phyloP scores from a whole-genome alignment of 2,888 invertebrate species.

The Euclidia mi region DNA sequence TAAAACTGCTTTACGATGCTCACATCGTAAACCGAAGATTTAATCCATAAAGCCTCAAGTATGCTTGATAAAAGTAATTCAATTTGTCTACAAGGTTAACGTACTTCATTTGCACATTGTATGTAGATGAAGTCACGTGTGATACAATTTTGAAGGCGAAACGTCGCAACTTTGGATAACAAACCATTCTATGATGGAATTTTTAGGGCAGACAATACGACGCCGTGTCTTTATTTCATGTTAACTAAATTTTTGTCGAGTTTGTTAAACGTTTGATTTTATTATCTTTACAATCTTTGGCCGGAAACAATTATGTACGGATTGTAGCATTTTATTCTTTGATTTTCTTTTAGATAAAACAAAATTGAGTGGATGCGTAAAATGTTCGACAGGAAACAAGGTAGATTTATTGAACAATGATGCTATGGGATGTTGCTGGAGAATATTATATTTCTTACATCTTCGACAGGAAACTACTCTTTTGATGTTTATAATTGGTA shows the following conservation, averaged over 20 bases:
- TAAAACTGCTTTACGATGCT: slow-evolving; percentile 6
- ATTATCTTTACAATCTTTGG: slow-evolving; percentile 35
- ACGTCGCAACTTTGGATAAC: slow-evolving; percentile 48
- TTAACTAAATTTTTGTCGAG: slow-evolving; percentile 45
- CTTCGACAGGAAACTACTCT: too few relatives aligned
- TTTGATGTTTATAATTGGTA: too few relatives aligned
- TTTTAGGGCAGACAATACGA: slow-evolving; percentile 58
- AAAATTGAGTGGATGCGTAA: too few relatives aligned
- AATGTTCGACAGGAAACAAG: too few relatives aligned
- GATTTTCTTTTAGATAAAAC: slow-evolving; percentile 1
- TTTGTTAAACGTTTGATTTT: slow-evolving; percentile 40
- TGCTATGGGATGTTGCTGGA: too few relatives aligned
- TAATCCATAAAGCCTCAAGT: slow-evolving; percentile 26
- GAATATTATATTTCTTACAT: too few relatives aligned
- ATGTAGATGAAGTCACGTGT: slow-evolving; percentile 25
- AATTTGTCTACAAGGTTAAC: slow-evolving; percentile 58
- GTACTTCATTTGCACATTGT: slow-evolving; percentile 32
- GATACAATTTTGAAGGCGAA: slow-evolving; percentile 42
- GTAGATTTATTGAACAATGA: too few relatives aligned
- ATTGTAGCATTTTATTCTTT: background rate
- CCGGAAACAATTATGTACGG: slow-evolving; percentile 24
- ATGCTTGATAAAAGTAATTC: slow-evolving; percentile 57
- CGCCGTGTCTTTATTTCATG: slow-evolving; percentile 46
- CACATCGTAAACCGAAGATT: slow-evolving; percentile 10
- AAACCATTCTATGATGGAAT: slow-evolving; percentile 47